Evolutionary conservation across 2,113 vertebrate genomes (phyloP), one percentile per base, ranked within the genome.

Genomic region (Phaethornis superciliosus): DNA sequence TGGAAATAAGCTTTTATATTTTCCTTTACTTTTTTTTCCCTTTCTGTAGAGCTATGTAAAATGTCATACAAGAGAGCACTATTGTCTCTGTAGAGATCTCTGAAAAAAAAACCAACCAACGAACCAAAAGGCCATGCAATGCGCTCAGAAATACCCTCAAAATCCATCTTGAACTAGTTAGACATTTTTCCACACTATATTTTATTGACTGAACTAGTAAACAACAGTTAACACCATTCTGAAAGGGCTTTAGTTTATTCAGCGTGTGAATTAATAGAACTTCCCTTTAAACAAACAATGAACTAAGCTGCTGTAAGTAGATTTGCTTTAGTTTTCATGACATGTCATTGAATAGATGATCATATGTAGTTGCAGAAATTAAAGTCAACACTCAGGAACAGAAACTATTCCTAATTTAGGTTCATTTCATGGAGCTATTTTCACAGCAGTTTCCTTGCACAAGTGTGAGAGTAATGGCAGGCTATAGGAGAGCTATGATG

Each of bases 371-470:
- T 85, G 79, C 78, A 93, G 59, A 82, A 85, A 79, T 67, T 60
- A 40, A 83, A 91, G 51, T 55, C 79, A 91, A 82, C 55, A 19
- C 68, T 81, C 59, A 23, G 87, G 37, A 94, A 89, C 44, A 94
- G 79, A 69, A 94, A 93, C 30, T 80, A 51, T 7, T 93, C 59
- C 42, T 84, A 62, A 88, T 85, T 94, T 77, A 95, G 81, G 70
- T 88, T 91, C 32, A 55, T 95, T 95, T 95, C 89, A 63, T 12
- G 32, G 14, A 85, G 83, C 81, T 94, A 68, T 81, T 95, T 93
- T 79, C 89, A 84, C 46, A 93, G 87, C 63, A 80, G 33, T 51
- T 95, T 89, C 91, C 49, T 85, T 74, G 42, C 59, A 84, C 47
- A 74, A 91, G 40, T 9, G 33, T 49, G 3, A 82, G 49, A 74